Percentiles rank a stretch among this genome's conserved stretches.
Evolutionary conservation across 2,113 vertebrate species (phyloP).

Genomic region (Danionella cerebrum): DNA sequence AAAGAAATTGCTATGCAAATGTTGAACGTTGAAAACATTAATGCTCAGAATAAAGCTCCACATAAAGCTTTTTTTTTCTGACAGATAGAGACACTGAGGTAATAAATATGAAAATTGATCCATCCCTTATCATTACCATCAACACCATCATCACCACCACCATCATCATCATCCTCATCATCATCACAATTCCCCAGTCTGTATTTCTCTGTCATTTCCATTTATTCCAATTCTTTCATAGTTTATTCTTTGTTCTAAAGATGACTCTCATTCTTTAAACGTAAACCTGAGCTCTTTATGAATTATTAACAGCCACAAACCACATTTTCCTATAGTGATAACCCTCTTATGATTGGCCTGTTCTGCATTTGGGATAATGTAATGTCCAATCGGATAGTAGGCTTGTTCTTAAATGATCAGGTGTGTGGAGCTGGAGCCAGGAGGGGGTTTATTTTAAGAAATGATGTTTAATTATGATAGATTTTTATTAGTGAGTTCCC

Average conservation of each 20-base stretch:
- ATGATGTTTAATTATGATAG: constrained; percentile 57
- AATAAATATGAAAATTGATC: neutral
- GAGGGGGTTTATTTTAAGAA: constrained; percentile 49
- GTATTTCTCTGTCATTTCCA: no score
- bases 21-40: constrained; percentile 5
- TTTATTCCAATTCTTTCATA: no score
- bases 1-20: constrained; percentile 10
- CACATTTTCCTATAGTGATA: constrained; percentile 27
- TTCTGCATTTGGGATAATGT: constrained; percentile 37
- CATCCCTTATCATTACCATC: no score
- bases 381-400: constrained; percentile 40
- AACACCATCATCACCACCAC: no score
- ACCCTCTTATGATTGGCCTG: constrained; percentile 36
- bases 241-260: neutral
- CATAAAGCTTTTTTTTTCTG: no score
- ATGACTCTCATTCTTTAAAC: constrained; percentile 30
- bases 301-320: constrained; percentile 52
- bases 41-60: neutral
- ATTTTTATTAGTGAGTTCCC: constrained; percentile 54
- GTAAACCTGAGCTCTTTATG: constrained; percentile 27
- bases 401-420: neutral
- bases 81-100: neutral
- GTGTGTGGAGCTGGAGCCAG: constrained; percentile 38
- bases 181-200: constrained; percentile 41
- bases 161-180: constrained; percentile 31